A percentile compares a stretch with the other conserved stretches of the same genome.
Conservation (phyloP, 37 sponge, comb jelly and placozoan genomes). For the Chondrilla cf. caribensis region DNA sequence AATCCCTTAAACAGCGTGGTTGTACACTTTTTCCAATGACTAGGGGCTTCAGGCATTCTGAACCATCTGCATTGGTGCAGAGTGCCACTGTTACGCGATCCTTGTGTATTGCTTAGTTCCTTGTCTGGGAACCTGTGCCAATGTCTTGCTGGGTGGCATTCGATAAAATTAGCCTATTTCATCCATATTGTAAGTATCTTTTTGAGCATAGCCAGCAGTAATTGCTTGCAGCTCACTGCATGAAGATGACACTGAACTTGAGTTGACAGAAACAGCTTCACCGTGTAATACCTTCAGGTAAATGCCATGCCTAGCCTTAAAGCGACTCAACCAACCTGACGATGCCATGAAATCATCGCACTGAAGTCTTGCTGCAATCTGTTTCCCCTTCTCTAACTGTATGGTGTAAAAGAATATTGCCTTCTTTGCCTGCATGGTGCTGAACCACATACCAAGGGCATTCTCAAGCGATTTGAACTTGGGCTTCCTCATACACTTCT, state of each 20-base stretch:
- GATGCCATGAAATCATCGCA: not conserved
- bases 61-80: slow-evolving; percentile 17
- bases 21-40: slow-evolving; percentile 17
- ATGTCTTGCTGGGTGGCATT: slow-evolving; percentile 16
- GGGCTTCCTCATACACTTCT: slow-evolving; percentile 2
- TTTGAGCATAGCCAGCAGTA: not conserved
- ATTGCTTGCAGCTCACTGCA: not conserved
- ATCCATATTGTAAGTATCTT: slow-evolving; percentile 10
- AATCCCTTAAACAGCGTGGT: slow-evolving; percentile 2
- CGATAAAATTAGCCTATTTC: not conserved
- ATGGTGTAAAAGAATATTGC: not conserved
- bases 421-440: slow-evolving; percentile 19
- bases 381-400: not conserved
- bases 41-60: slow-evolving; percentile 2
- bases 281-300: slow-evolving; percentile 4
- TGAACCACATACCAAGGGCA: slow-evolving; percentile 3
- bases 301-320: slow-evolving; percentile 19
- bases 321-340: slow-evolving; percentile 4
- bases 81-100: slow-evolving; percentile 9
- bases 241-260: not conserved
- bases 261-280: not conserved
- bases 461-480: slow-evolving; percentile 5
- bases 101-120: slow-evolving; percentile 18
- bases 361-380: not conserved
- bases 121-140: not conserved